Evolutionary conservation across 1,140 invertebrate genomes (phyloP), one percentile per base, ranked within the genome.

Genomic region (Wasmannia auropunctata): DNA sequence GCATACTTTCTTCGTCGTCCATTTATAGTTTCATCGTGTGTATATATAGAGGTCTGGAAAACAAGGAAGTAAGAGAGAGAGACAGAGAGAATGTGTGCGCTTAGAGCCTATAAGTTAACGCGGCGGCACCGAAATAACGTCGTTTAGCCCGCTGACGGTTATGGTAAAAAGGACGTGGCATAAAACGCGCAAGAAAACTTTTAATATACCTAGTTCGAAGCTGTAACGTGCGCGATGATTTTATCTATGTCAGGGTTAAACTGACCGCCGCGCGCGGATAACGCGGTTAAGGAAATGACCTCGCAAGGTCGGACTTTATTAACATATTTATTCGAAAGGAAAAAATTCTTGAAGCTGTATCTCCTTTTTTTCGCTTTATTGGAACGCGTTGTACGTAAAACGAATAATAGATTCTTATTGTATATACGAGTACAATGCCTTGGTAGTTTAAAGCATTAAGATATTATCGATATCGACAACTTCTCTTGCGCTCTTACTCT

Each of bases 1-100:
- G 63, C 86, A 88, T 89, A 89, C 88, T 88, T 89, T 89, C 87
- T 77, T 89, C 49, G 37, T 49, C 49, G 65, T 76, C 75, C 76
- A 56, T 88, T 89, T 89, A 88, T 89, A 89, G 87, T 88, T 88
- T 86, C 67, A 88, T 46, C 63, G 63, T 3, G 40, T 49, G 46
- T 69, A 43, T 63, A 87, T 62, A 88, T 51, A 88, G 70, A 43
- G 34, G 72, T 14, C 40, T 67, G 63, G 88, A 87, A 80, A 89
- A 90, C 58, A 90, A 89, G 85, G 85, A 90, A 90, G 69, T 60
- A 22, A n/a, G 19, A 69, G 85, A 89, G 62, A 72, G 83, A 86
- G 72, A 89, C 14, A 69, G 85, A 89, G 62, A 72, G 83, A 86
- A 65, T 87, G 84, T 75, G 46, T 67, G 77, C 85, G 51, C 31